Base-by-base conservation (phyloP, 2,888 invertebrate genomes). In the Piscicola geometra region DNA sequence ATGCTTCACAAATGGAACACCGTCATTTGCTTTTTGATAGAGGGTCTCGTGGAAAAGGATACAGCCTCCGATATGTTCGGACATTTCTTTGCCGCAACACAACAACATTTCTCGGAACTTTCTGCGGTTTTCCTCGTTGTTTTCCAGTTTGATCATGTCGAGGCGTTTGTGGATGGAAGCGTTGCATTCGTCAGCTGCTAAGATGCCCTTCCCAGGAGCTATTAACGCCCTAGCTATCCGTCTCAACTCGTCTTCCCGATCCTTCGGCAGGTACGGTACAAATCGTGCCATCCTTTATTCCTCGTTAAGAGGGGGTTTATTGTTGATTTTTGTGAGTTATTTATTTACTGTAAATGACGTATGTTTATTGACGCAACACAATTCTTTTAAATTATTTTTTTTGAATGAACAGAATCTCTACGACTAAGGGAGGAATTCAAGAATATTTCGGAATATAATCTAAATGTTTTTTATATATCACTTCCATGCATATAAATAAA, bases 41-140 rank as follows among this genome's bases (percentile, higher is more conserved):
- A 99, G 88, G 1, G 99, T 98, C 88, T 99, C 99, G 88, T 99
- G 94, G 90, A 93, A 99, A 81, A 99, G 89, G 85, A 99, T 99
- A 76, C 73, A 73, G 76, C 98, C 99, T 75, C 95, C 95, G 85
- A 98, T 91, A 88, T 94, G 81, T 33, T 87, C 81, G 18, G 83
- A 81, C 66, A 87, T 76, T n/a, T 78, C 77, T 41, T 80, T 90
- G 80, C 92, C 84, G 69, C 92, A 87, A 82, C 91, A 92, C 89
- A 97, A 96, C 81, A 97, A 89, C 80, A 97, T 89, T 88, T 95
- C 92, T 52, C 90, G 90, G 89, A 93, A 94, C 80, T 89, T 89
- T 81, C 93, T 90, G 75, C 97, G 90, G 86, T 93, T 92, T 80
- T 95, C 94, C 81, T 96, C 96, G 66, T 90, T 92, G 88, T 97